These are phyloP conservation scores for Aurelia aurita DNA, from an alignment of 30 jellyfish, hydroid and myxozoan species.

Conservation along the genomic window DNA sequence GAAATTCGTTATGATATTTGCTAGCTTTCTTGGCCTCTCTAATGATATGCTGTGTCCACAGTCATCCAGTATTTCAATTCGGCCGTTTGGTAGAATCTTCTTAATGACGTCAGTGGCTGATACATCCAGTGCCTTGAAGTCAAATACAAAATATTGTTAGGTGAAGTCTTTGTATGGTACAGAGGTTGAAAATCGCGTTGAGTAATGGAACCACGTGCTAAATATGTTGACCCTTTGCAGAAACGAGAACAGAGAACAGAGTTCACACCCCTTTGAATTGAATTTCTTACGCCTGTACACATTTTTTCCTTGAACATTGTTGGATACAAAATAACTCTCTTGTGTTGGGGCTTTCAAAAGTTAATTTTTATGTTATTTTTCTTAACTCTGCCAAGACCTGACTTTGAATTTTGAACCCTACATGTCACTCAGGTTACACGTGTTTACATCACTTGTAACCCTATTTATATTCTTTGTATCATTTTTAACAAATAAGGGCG, in stretches of 20 bases:
- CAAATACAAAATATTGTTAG: neutral
- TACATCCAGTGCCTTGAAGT: conserved; percentile 64
- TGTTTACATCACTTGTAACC: neutral
- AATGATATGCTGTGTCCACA: conserved; percentile 78
- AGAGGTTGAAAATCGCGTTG: too few relatives aligned
- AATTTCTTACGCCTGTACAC: too few relatives aligned
- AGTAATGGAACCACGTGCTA: too few relatives aligned
- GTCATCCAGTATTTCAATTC: conserved; percentile 62
- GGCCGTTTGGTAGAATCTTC: conserved; percentile 54
- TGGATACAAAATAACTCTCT: neutral
- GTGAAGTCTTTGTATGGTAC: neutral
- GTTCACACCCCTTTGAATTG: too few relatives aligned
- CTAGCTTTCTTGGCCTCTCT: conserved; percentile 81
- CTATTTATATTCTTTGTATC: neutral
- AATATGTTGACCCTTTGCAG: too few relatives aligned
- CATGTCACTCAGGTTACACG: neutral
- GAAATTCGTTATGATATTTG: conserved; percentile 62
- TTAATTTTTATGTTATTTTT: neutral
- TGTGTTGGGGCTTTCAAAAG: neutral
- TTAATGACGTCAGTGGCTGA: conserved; percentile 61
- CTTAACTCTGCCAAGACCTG: neutral
- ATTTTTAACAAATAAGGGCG: too few relatives aligned
- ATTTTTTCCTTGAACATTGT: neutral
- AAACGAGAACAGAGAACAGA: too few relatives aligned
- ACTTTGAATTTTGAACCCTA: neutral